phyloP scores from a whole-genome alignment of 2,113 vertebrate species.

The Lanius collurio region DNA sequence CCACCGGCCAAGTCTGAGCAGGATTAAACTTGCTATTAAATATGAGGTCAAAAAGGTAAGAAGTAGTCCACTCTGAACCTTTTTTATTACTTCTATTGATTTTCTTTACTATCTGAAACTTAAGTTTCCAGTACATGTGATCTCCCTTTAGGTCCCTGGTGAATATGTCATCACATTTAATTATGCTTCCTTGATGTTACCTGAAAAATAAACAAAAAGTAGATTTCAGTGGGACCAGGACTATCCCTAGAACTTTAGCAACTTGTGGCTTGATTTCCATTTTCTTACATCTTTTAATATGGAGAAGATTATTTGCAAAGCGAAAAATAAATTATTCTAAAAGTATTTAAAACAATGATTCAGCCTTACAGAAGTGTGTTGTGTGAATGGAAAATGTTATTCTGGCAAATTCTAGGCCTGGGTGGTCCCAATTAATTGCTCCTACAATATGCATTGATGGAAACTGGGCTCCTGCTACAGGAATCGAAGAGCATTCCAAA shows the following conservation, averaged over 20 bases:
- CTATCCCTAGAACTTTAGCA: fast-evolving
- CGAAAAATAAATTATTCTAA: background rate
- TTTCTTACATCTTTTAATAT: background rate
- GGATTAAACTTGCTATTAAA: constrained; percentile 94
- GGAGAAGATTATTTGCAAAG: background rate
- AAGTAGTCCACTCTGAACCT: no score
- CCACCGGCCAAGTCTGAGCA: constrained; percentile 90
- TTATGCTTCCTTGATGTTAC: background rate
- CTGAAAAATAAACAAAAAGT: background rate
- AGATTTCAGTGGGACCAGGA: background rate
- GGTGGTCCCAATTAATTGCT: constrained; percentile 47
- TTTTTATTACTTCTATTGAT: background rate
- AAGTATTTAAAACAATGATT: background rate
- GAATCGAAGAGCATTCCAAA: background rate
- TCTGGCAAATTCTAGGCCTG: constrained; percentile 30
- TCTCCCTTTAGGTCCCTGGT: background rate
- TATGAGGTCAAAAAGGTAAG: constrained; percentile 98
- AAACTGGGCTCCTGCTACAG: background rate
- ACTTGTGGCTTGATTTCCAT: background rate
- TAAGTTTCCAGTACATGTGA: background rate
- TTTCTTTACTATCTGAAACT: background rate
- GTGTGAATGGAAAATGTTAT: background rate
- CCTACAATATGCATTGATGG: constrained; percentile 61
- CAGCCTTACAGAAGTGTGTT: background rate
- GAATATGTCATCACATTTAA: background rate